Evolutionary conservation across 2,888 invertebrate species (phyloP).

Genomic region (Cerastoderma edule): DNA sequence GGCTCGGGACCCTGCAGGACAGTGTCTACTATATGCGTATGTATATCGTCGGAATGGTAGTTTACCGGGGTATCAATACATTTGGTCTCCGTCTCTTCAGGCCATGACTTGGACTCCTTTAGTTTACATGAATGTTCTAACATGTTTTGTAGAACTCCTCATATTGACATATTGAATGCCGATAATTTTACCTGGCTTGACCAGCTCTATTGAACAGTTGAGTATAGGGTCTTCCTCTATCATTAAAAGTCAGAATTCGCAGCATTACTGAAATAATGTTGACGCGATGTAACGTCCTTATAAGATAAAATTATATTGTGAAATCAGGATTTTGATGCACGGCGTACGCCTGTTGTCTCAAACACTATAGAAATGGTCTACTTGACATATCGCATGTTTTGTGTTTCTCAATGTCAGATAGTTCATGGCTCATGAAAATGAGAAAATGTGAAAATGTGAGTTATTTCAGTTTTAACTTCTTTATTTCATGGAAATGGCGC

Average conservation of each 20-base stretch:
- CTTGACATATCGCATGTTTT: not conserved
- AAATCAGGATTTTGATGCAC: not conserved
- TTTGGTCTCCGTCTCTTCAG: not conserved
- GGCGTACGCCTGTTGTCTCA: not conserved
- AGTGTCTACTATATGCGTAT: conserved; percentile 10
- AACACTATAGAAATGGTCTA: not conserved
- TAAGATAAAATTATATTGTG: not conserved
- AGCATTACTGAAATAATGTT: too few species aligned
- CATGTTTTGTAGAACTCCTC: not conserved
- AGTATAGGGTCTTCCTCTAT: too few species aligned
- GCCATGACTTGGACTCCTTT: not conserved
- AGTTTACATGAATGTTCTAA: not conserved
- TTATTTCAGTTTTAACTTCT: not conserved
- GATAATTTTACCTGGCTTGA: too few species aligned
- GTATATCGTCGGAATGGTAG: too few species aligned
- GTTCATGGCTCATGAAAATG: not conserved
- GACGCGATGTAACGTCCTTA: not conserved
- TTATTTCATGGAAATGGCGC: not conserved
- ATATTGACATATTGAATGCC: not conserved
- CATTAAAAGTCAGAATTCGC: too few species aligned
- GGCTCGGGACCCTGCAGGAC: not conserved
- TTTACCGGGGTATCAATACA: not conserved
- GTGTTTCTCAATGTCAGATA: not conserved
- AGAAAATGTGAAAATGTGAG: not conserved
- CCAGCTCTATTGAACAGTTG: too few species aligned